Percentiles rank a stretch among this genome's conserved stretches.
Conservation (phyloP, 30 jellyfish, hydroid and myxozoan species). For the Nemopilema nomurai region DNA sequence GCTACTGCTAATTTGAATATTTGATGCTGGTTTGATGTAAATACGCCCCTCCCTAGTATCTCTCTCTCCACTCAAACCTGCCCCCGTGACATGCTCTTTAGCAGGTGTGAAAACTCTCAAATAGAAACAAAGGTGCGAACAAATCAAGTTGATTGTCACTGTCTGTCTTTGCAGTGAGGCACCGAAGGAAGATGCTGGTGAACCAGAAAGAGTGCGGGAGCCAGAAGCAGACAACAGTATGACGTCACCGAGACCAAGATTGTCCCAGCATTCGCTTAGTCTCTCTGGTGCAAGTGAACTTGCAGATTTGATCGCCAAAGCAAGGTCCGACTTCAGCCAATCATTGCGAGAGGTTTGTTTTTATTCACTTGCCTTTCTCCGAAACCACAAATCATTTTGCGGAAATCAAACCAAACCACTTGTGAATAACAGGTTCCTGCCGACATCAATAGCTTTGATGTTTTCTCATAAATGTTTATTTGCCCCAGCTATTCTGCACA, state of each 20-base stretch:
- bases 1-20: too few species aligned
- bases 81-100: not conserved
- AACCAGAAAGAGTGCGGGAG: not conserved
- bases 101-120: not conserved
- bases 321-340: slow-evolving; percentile 60
- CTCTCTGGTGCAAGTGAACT: slow-evolving; percentile 44
- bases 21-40: too few species aligned
- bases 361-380: not conserved
- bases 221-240: not conserved
- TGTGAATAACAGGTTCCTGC: not conserved
- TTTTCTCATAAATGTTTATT: not conserved
- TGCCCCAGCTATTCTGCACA: not conserved
- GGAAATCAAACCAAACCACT: not conserved
- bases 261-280: slow-evolving; percentile 64
- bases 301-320: slow-evolving; percentile 58
- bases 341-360: slow-evolving; percentile 41
- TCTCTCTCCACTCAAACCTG: too few species aligned
- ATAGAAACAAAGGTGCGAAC: slow-evolving; percentile 3
- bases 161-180: slow-evolving; percentile 3
- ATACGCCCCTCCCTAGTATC: too few species aligned
- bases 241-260: slow-evolving; percentile 32
- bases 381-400: not conserved
- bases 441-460: not conserved
- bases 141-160: not conserved
- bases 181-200: not conserved